Base-by-base conservation (phyloP, 2,797 vertebrate genomes). In the Setipinna tenuifilis region DNA sequence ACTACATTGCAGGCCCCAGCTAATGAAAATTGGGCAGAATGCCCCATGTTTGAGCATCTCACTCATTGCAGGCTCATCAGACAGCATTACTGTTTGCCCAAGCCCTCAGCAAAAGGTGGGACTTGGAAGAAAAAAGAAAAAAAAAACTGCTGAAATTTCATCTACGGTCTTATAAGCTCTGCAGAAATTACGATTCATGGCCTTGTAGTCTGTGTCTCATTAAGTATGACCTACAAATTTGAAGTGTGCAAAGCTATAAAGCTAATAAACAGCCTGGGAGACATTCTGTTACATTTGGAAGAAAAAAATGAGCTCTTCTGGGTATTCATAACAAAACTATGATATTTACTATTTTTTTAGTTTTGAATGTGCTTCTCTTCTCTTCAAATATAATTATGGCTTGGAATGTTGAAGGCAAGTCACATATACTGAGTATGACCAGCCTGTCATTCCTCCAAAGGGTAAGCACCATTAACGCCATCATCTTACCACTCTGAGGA, bases 11-110 rank as follows among this genome's bases (percentile, higher is more conserved):
- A 81, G 31, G 85, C 59, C 82, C 62, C 81, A 19, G 58, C 78
- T 87, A 88, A 89, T 85, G 62, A 88, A 89, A 84, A 83, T 78
- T 57, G 83, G 85, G 83, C 83, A 88, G 83, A 89, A 88, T 82
- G 80, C 50, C 54, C 59, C 82, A 84, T 78, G n/a, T 82, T 81
- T 82, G 84, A 86, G 85, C 62, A 82, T 28, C 35, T 46, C 54
- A 86, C 58, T 86, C 65, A 86, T 58, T 48, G 82, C 62, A 57
- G 84, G 50, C 82, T 81, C 65, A 65, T 50, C 84, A 78, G 54
- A 48, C 31, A 14, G 82, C 54, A 78, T 25, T 17, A 44, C 31
- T 78, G 44, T 84, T 84, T 57, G 23, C 80, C 17, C 83, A 54
- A 71, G 78, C 71, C 83, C 25, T 59, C 35, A 81, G 83, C 81